Conservation (phyloP, 2,797 vertebrate species). For the Zalophus californianus region DNA sequence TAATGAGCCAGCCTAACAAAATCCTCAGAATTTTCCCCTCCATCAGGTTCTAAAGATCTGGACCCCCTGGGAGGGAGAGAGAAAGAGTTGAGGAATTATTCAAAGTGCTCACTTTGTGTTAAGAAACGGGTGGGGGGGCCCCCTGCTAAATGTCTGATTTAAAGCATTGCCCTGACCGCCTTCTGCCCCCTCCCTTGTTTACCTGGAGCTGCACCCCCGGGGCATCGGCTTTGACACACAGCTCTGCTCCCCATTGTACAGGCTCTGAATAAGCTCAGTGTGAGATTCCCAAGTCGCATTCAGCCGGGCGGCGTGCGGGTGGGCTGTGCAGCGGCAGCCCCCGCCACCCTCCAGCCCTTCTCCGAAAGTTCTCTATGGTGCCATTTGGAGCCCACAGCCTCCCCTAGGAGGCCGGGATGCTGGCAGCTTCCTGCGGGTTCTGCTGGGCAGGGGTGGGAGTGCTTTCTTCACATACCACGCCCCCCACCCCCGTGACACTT, state of each 20-base stretch:
- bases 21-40: background rate
- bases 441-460: background rate
- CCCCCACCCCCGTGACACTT: background rate
- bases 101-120: background rate
- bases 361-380: background rate
- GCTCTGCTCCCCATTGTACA: background rate
- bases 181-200: background rate
- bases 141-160: background rate
- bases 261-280: background rate
- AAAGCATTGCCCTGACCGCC: background rate
- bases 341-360: background rate
- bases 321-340: rapidly evolving
- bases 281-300: background rate
- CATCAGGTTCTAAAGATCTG: background rate
- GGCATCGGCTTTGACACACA: background rate
- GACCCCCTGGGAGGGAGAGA: background rate
- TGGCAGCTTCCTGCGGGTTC: background rate
- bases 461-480: background rate
- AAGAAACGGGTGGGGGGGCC: background rate
- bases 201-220: background rate
- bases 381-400: background rate
- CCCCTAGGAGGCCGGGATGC: background rate
- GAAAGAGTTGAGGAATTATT: background rate
- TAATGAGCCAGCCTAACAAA: background rate
- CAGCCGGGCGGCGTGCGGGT: too few species aligned